Evolutionary conservation across 2,888 invertebrate genomes (phyloP), one percentile per base, ranked within the genome.

Genomic region (Drosophila melanosoma): DNA sequence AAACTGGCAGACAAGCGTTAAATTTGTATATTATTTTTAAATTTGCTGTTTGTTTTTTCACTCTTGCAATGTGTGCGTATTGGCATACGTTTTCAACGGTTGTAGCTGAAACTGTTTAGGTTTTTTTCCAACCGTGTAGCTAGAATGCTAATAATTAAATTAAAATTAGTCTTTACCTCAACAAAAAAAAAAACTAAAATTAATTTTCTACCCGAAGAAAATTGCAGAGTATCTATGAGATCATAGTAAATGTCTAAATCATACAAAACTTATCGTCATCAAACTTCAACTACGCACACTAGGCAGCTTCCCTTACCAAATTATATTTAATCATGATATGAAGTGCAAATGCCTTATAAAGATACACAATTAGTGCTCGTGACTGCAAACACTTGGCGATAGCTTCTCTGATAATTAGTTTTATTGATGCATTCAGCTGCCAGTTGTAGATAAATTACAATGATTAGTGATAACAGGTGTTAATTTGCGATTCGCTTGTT

Each of bases 391-490:
- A 68, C 56, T 35, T 26, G 23, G 32, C 48, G 40, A 26, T 40
- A 65, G 57, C 45, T 36, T 33, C 52, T 29, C 49, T 10, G 42
- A 75, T 63, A 87, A 84, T 76, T 74, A 70, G 63, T 84, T 84
- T 74, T 89, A 89, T 87, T 84, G 74, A 84, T 79, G 83, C 87
- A 72, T 87, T 76, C 70, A 60, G 79, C 89, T 89, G 87, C 76
- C 70, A 57, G 68, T 70, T 70, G 65, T 49, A 73, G 89, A 79
- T 84, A 84, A 84, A 79, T 58, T 29, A 23, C 17, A n/a, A 67
- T 70, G 64, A 74, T 82, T 68, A 70, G 59, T 69, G 68, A 69
- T 83, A 83, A 78, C 62, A 72, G 53, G 48, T 73, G 62, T 51
- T 66, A 36, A 61, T 57, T 68, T 42, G 49, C 35, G 38, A 29